Conservation (phyloP, 2,888 invertebrate species). For the Abrostola tripartita region DNA sequence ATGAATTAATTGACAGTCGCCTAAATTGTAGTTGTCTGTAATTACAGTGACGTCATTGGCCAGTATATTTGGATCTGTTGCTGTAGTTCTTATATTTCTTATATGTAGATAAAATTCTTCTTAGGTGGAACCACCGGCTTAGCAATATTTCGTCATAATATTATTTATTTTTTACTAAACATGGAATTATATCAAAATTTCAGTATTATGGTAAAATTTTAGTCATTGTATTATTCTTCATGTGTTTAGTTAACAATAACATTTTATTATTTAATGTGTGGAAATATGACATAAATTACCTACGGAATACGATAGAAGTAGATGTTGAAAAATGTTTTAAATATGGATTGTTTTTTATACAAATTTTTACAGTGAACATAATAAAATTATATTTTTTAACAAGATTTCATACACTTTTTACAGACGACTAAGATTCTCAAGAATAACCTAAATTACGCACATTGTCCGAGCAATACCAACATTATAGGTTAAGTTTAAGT, state of each 20-base stretch:
- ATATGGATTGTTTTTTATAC: slow-evolving; percentile 40
- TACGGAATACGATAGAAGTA: slow-evolving; percentile 20
- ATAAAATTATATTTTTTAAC: slow-evolving; percentile 45
- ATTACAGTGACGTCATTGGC: too few relatives aligned
- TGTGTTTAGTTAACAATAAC: slow-evolving; percentile 53
- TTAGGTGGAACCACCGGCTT: slow-evolving; percentile 2
- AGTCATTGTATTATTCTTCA: slow-evolving; percentile 75
- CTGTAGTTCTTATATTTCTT: too few relatives aligned
- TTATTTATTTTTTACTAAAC: slow-evolving; percentile 23
- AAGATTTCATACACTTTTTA: slow-evolving; percentile 33
- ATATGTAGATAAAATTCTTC: too few relatives aligned
- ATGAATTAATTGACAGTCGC: too few relatives aligned
- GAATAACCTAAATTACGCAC: slow-evolving; percentile 1
- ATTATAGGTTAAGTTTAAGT: slow-evolving; percentile 43
- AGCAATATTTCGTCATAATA: slow-evolving; percentile 36
- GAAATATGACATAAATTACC: slow-evolving; percentile 53
- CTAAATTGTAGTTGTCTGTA: too few relatives aligned
- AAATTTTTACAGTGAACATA: slow-evolving; percentile 47
- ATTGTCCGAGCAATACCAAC: slow-evolving; percentile 32
- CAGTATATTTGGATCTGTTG: too few relatives aligned
- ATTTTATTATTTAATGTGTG: slow-evolving; percentile 44
- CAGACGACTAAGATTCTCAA: slow-evolving; percentile 11
- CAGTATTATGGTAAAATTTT: slow-evolving; percentile 76
- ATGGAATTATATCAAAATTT: slow-evolving; percentile 52
- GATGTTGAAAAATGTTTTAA: slow-evolving; percentile 40